Percentiles rank a stretch among this genome's conserved stretches.
phyloP scores from a whole-genome alignment of 1,140 invertebrate genomes.

The Neodiprion virginianus region DNA sequence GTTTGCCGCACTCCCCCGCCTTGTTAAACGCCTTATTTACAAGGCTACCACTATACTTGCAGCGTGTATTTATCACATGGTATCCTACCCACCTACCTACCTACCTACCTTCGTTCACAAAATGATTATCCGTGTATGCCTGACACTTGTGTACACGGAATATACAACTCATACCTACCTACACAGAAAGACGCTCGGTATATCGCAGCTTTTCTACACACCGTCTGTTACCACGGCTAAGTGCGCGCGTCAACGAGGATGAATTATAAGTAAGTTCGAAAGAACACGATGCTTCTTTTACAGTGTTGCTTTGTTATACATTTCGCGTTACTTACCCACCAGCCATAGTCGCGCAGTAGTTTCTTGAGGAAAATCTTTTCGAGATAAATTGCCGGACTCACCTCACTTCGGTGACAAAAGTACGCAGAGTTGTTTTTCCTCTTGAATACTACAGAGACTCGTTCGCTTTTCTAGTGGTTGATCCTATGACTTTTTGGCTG shows the following conservation, averaged over 20 bases:
- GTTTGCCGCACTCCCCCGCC: slow-evolving; percentile 25
- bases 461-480: background rate
- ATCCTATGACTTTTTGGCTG: too few relatives aligned
- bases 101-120: background rate
- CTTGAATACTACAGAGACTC: background rate
- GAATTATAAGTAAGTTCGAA: slow-evolving; percentile 1
- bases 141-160: background rate
- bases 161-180: background rate
- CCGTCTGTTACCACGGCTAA: background rate
- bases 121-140: background rate
- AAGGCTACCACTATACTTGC: background rate
- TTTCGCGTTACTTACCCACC: background rate
- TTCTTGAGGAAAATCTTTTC: too few relatives aligned
- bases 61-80: slow-evolving; percentile 2
- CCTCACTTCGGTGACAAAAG: too few relatives aligned
- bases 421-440: too few relatives aligned
- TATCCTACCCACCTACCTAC: background rate
- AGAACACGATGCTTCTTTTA: background rate
- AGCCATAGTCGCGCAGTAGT: background rate
- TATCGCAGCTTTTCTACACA: background rate
- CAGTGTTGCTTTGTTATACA: background rate
- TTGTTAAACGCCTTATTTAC: slow-evolving; percentile 7
- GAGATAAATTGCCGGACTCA: too few relatives aligned
- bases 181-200: background rate
- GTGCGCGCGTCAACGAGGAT: background rate